Base-by-base conservation (phyloP, 2,888 invertebrate species). In the Athalia rosae region DNA sequence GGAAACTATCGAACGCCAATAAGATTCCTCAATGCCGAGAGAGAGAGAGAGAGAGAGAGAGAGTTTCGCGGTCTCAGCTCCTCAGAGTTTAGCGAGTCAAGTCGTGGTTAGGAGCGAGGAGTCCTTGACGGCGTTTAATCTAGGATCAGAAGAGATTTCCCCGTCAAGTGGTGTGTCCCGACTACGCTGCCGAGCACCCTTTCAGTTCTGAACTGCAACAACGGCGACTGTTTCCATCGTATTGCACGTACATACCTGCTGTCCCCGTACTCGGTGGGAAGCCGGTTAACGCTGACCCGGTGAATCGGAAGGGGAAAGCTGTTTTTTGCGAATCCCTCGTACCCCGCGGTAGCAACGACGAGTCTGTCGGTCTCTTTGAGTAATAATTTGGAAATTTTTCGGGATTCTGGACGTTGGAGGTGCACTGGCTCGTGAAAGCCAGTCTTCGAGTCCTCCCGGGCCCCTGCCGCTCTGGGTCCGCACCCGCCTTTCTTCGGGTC, bases 341-440 rank as follows among this genome's bases (percentile, higher is more conserved):
- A 28, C 28, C 28, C 28, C 84, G 85, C 85, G 83, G 85, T 61
- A 43, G 48, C 41, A 6, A 8, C 41, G 69, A 67, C 67, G 13
- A 45, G 41, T 45, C n/a, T 43, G 69, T 71, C 74, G 74, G 74
- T 43, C 43, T 74, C 74, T 74, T 74, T 74, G 74, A 74, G 61
- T 50, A 11, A 74, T 74, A 59, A 74, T 74, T 74, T 62, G 9
- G 13, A n/a, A 62, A 74, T 74, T 62, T 74, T 74, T 74, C 48
- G 61, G 61, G 48, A 58, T 61, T 61, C 58, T 69, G 74, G 61
- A 61, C 47, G 9, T 5, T 45, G n/a, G 45, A 45, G n/a, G 15
- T 6, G 84, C 88, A 87, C 87, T 89, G 87, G 88, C 86, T 88
- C 88, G 87, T 89, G 88, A 89, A 89, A 89, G 88, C 88, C 89